Evolutionary conservation across 2,797 vertebrate genomes (phyloP).

Genomic region (Oryzias dopingdopingensis): DNA sequence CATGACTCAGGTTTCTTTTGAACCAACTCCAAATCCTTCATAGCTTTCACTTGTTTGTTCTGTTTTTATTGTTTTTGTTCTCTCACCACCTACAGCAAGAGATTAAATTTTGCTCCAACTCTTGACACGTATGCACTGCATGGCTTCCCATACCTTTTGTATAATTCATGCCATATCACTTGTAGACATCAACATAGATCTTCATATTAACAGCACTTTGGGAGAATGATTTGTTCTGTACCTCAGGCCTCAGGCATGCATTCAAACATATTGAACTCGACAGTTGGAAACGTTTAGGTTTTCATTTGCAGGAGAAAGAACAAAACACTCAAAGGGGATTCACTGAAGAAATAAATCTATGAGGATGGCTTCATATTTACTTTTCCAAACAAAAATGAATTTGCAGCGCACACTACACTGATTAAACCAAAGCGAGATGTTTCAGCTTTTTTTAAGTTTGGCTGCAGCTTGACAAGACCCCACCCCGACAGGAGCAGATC

Average conservation of each 20-base stretch:
- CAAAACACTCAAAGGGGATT: slow-evolving; percentile 30
- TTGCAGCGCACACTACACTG: slow-evolving; percentile 5
- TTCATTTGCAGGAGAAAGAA: slow-evolving; percentile 39
- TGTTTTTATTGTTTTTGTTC: background rate
- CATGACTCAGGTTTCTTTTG: background rate
- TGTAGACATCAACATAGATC: slow-evolving; percentile 52
- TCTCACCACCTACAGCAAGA: slow-evolving; percentile 7
- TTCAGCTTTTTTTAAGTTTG: slow-evolving; percentile 30
- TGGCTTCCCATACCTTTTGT: slow-evolving; percentile 35
- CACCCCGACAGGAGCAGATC: slow-evolving; percentile 32
- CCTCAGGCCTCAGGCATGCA: slow-evolving; percentile 18
- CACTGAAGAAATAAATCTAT: slow-evolving; percentile 27
- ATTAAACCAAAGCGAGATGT: slow-evolving; percentile 33
- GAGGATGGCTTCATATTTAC: slow-evolving; percentile 14
- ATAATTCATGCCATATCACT: slow-evolving; percentile 55
- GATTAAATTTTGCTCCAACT: slow-evolving; percentile 17
- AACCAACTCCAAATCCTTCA: slow-evolving; percentile 6
- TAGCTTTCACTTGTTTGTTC: slow-evolving; percentile 1
- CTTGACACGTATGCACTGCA: slow-evolving; percentile 20
- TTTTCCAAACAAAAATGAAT: no score
- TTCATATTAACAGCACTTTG: slow-evolving; percentile 48
- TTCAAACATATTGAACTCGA: slow-evolving; percentile 43
- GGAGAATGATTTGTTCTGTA: slow-evolving; percentile 31
- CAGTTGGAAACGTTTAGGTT: slow-evolving; percentile 31
- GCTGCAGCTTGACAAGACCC: slow-evolving; percentile 14